These are phyloP conservation scores for Scylla paramamosain DNA, from an alignment of 1,140 invertebrate genomes.

Conservation along the genomic window DNA sequence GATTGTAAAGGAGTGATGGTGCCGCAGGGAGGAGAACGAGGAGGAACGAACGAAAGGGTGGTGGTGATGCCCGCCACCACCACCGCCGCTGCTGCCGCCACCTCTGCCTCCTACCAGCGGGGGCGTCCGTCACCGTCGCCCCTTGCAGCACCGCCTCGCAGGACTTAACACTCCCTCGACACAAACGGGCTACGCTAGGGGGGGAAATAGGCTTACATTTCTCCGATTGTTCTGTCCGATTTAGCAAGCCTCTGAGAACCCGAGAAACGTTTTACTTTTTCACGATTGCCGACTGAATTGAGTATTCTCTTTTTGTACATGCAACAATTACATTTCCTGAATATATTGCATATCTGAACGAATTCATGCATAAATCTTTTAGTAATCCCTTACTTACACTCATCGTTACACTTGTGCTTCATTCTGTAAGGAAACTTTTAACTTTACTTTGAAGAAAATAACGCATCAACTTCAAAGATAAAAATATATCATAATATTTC, in stretches of 20 bases:
- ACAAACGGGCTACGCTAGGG: neutral
- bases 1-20: slow-evolving; percentile 4
- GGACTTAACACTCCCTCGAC: slow-evolving; percentile 18
- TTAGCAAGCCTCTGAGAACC: slow-evolving; percentile 10
- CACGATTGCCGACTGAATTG: neutral
- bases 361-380: slow-evolving; percentile 15
- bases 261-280: slow-evolving; percentile 8
- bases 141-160: neutral
- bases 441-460: too few species aligned
- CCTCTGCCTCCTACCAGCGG: neutral
- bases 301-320: slow-evolving; percentile 5
- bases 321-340: neutral
- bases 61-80: neutral
- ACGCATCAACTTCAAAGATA: too few species aligned
- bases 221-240: slow-evolving; percentile 12
- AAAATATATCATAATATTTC: too few species aligned
- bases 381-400: neutral
- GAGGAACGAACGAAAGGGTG: neutral
- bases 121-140: neutral
- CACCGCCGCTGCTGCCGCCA: neutral
- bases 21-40: neutral
- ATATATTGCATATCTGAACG: neutral
- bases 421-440: too few species aligned
- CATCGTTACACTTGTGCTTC: neutral
- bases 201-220: slow-evolving; percentile 21